Percentiles rank a stretch among this genome's conserved stretches.
Conservation (phyloP, 2,797 vertebrate species). For the Hylomyscus alleni region DNA sequence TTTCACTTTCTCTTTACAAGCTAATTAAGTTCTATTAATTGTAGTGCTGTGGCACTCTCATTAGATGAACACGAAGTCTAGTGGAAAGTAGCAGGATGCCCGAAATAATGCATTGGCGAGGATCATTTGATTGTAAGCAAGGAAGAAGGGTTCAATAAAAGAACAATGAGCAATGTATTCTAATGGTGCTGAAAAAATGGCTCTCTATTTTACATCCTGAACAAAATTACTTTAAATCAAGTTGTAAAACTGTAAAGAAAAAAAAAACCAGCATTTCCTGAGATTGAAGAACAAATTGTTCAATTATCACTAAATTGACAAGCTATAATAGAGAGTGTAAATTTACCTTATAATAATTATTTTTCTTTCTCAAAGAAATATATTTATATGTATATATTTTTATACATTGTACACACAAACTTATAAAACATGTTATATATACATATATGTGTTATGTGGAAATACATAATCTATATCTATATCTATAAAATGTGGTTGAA, state of each 20-base stretch:
- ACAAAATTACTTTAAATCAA: constrained; percentile 22
- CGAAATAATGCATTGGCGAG: background rate
- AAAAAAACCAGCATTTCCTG: background rate
- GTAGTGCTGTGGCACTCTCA: background rate
- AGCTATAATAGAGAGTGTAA: background rate
- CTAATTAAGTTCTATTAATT: background rate
- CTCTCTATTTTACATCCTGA: background rate
- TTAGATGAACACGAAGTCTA: background rate
- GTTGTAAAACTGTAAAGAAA: background rate
- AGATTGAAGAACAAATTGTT: background rate
- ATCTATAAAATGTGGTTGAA: too few species aligned
- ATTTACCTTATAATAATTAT: background rate
- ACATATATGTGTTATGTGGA: too few species aligned
- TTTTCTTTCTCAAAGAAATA: background rate
- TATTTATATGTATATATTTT: background rate
- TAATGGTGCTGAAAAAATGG: background rate
- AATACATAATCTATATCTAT: too few species aligned
- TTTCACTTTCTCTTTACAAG: background rate
- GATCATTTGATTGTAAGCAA: background rate
- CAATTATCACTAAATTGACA: background rate
- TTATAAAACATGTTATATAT: too few species aligned
- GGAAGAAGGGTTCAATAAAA: background rate
- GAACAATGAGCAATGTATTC: background rate
- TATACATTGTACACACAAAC: too few species aligned
- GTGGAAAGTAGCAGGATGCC: background rate